These are phyloP conservation scores for Mystacornis crossleyi DNA, from an alignment of 2,113 vertebrate genomes.

Conservation along the genomic window DNA sequence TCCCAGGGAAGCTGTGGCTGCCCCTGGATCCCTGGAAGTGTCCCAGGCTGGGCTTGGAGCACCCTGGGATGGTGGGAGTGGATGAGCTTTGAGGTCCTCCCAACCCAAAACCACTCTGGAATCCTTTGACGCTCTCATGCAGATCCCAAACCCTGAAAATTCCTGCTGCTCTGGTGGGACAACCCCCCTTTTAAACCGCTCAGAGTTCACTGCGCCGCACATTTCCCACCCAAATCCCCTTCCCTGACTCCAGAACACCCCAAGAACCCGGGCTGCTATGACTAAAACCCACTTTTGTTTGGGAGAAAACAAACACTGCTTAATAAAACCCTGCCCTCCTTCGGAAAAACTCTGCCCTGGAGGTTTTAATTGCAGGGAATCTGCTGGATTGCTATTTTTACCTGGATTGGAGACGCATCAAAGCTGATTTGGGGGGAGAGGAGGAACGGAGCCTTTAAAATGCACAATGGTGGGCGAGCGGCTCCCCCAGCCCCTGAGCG, in stretches of 20 bases:
- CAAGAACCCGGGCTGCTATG: not conserved
- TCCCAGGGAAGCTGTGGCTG: not conserved
- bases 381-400: constrained; percentile 65
- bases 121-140: not conserved
- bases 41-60: not conserved
- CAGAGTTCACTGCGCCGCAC: fast-evolving
- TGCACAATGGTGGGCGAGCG: constrained; percentile 39
- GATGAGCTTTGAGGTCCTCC: not conserved
- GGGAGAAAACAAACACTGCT: not conserved
- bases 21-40: not conserved
- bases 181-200: fast-evolving
- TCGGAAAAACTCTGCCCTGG: constrained; percentile 46
- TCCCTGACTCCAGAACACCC: not conserved
- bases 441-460: constrained; percentile 64
- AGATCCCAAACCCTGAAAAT: fast-evolving
- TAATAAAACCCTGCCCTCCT: not conserved
- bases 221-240: not conserved
- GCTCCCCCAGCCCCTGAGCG: constrained; percentile 56
- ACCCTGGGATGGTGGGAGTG: fast-evolving
- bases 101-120: not conserved
- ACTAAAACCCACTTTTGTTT: not conserved
- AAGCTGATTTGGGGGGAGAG: constrained; percentile 64
- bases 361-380: constrained; percentile 60
- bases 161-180: not conserved
- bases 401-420: constrained; percentile 51